Base-by-base conservation (phyloP, 2,888 invertebrate species). In the Meghimatium bilineatum region DNA sequence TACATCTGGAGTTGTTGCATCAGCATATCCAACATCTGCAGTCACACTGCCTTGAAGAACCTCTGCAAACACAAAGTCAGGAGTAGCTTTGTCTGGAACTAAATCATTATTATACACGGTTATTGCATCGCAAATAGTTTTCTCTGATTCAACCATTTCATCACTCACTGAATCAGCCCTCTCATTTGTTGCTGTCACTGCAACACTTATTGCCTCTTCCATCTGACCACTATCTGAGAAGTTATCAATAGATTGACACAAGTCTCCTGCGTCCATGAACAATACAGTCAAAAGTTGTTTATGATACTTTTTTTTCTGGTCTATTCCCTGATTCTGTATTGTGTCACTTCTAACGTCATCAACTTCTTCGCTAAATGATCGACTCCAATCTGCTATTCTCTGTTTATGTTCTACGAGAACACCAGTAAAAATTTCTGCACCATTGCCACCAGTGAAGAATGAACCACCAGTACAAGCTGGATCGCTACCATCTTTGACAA, bases 401-500 rank as follows among this genome's bases (percentile, higher is more conserved):
- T n/a, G 63, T 49, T 66, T 74, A 6, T 75, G 63, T 20, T 52
- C 44, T 12, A 84, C 56, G 29, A 84, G 32, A 52, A 84, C 84
- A n/a, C 84, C 80, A n/a, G 75, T 75, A 36, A 84, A 84, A 12
- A 80, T 52, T 26, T 80, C 69, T 23, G 36, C 75, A 52, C 34
- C 34, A 29, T 5, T 23, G 2, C 38, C 38, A 72, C 63, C 67
- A n/a, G 23, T 72, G 29, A 84, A 56, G 32, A 72, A 60, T 32
- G 79, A 72, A 20, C 84, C 84, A 60, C 78, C 78, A n/a, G 75
- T 84, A 36, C 69, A 84, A 14, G 74, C 77, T 34, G 78, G 78
- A 60, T 78, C 80, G 23, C 32, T 60, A 17, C 66, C 80, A 29
- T 44, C 60, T 20, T 84, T 80, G 6, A 67, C 23, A 36, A 75